A percentile compares a stretch with the other conserved stretches of the same genome.
These are phyloP conservation scores for Pristionchus pacificus DNA, from an alignment of 1,140 invertebrate genomes.

Conservation along the genomic window DNA sequence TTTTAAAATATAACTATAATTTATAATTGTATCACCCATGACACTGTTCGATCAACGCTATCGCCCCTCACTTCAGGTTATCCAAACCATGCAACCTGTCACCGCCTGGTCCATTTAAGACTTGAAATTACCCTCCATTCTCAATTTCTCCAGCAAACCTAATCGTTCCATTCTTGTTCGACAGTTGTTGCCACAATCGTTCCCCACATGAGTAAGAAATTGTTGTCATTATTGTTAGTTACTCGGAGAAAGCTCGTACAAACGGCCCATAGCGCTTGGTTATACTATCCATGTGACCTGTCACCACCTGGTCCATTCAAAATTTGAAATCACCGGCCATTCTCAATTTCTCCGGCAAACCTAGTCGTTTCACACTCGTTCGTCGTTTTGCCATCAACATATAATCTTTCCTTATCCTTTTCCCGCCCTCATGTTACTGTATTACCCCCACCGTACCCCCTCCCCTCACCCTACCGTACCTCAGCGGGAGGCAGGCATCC, in stretches of 20 bases:
- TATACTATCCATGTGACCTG: too few species aligned
- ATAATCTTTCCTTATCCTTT: neutral
- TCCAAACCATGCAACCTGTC: neutral
- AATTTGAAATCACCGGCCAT: neutral
- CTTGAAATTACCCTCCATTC: neutral
- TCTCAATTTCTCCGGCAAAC: neutral
- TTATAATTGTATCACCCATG: neutral
- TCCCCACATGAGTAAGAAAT: too few species aligned
- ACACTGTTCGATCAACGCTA: neutral
- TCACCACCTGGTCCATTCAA: too few species aligned
- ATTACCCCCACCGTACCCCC: neutral
- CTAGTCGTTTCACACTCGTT: neutral
- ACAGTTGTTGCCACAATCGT: too few species aligned
- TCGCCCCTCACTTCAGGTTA: neutral
- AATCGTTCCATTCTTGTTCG: neutral
- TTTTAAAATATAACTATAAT: neutral
- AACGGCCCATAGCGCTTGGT: too few species aligned
- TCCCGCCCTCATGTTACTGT: neutral
- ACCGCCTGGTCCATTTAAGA: neutral
- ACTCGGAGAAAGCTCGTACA: too few species aligned
- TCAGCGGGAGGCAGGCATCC: constrained; percentile 65
- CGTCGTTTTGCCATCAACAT: neutral
- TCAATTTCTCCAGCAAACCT: neutral
- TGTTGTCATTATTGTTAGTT: too few species aligned
- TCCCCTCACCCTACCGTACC: neutral